Conservation (phyloP, 2,797 vertebrate species). For the Myotis planiceps region DNA sequence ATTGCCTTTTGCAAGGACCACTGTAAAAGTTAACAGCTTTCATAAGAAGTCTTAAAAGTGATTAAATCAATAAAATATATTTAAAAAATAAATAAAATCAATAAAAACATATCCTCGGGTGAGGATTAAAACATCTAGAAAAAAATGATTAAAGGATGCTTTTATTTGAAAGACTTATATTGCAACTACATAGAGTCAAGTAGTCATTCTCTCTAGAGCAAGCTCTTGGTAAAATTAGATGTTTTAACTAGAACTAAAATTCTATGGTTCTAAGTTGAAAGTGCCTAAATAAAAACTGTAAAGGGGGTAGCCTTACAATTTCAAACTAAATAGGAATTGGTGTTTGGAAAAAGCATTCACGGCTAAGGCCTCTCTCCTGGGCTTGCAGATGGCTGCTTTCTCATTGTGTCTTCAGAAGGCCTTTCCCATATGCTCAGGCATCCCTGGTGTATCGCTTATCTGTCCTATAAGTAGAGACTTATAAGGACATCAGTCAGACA, state of each 20-base stretch:
- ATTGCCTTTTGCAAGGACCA: not conserved
- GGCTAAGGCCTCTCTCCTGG: not conserved
- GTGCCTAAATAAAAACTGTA: not conserved
- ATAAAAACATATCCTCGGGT: too few species aligned
- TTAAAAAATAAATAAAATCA: too few species aligned
- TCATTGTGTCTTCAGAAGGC: rapidly evolving
- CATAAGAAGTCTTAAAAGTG: not conserved
- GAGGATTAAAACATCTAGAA: too few species aligned
- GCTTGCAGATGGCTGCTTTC: too few species aligned
- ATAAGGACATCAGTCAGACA: not conserved
- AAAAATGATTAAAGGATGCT: not conserved
- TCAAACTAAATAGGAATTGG: not conserved
- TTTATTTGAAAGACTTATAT: not conserved
- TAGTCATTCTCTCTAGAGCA: not conserved
- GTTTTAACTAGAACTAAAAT: not conserved
- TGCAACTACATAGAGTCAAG: not conserved
- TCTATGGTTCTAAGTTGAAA: not conserved
- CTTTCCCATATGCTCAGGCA: not conserved
- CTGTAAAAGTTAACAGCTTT: not conserved
- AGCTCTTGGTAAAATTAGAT: not conserved
- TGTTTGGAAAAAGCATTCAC: not conserved
- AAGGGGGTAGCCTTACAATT: not conserved
- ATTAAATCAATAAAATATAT: not conserved
- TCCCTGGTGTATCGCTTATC: not conserved
- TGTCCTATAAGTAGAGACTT: not conserved